phyloP scores from a whole-genome alignment of 1,140 invertebrate species.

The Platyscapa corneri region DNA sequence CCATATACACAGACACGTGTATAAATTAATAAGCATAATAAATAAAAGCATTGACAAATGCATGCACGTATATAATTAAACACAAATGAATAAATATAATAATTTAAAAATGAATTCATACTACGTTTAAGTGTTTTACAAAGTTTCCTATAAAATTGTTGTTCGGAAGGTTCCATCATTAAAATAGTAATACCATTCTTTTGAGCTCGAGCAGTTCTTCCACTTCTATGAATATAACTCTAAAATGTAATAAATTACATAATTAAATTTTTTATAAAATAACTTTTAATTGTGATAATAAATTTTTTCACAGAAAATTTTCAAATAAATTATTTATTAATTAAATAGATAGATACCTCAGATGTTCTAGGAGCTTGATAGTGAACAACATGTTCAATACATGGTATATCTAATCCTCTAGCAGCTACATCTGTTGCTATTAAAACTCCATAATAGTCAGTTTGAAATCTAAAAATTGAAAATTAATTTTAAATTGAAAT shows the following conservation, averaged over 20 bases:
- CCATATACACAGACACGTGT: neutral
- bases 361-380: constrained; percentile 97
- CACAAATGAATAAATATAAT: constrained; percentile 10
- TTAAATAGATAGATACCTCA: constrained; percentile 79
- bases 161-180: constrained; percentile 92
- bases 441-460: constrained; percentile 84
- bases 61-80: neutral
- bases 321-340: neutral
- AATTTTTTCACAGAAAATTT: neutral
- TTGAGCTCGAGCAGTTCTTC: constrained; percentile 92
- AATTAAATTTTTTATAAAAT: neutral
- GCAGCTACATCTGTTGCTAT: constrained; percentile 98
- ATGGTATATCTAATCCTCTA: constrained; percentile 95
- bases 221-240: constrained; percentile 97
- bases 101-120: constrained; percentile 68
- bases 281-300: neutral
- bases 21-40: neutral
- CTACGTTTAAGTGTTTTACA: constrained; percentile 88
- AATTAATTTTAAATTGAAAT: constrained; percentile 16
- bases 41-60: too few relatives aligned
- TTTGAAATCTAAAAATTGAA: constrained; percentile 80
- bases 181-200: constrained; percentile 93
- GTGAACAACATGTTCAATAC: constrained; percentile 96
- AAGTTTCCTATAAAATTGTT: constrained; percentile 86
- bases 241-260: constrained; percentile 63